Percentiles rank a stretch among this genome's conserved stretches.
Conservation (phyloP, 1,140 invertebrate genomes). For the Drosophila rhopaloa region DNA sequence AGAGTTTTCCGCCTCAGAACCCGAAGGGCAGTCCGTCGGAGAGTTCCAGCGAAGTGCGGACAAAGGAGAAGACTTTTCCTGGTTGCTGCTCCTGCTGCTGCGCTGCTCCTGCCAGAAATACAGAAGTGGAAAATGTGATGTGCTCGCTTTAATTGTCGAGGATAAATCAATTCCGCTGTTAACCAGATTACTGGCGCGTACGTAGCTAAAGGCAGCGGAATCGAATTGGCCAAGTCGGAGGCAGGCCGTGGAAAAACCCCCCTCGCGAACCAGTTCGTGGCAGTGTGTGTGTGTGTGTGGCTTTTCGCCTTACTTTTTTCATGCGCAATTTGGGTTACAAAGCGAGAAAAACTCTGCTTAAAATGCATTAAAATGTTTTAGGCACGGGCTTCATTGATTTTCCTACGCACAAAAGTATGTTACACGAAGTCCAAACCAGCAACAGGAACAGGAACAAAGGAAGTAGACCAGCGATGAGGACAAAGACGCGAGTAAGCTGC, state of each 20-base stretch:
- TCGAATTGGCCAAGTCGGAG: slow-evolving; percentile 30
- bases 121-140: slow-evolving; percentile 40
- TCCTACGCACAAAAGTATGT: slow-evolving; percentile 74
- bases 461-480: slow-evolving; percentile 32
- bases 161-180: slow-evolving; percentile 37
- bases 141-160: slow-evolving; percentile 29
- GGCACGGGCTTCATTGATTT: slow-evolving; percentile 71
- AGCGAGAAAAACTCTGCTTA: slow-evolving; percentile 71
- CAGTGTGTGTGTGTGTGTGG: slow-evolving; percentile 44
- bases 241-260: slow-evolving; percentile 55
- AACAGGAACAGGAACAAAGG: slow-evolving; percentile 42
- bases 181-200: slow-evolving; percentile 27
- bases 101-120: slow-evolving; percentile 15
- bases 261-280: slow-evolving; percentile 18
- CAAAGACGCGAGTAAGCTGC: slow-evolving; percentile 49
- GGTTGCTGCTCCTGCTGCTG: slow-evolving; percentile 27
- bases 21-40: slow-evolving; percentile 66
- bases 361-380: slow-evolving; percentile 75
- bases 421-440: slow-evolving; percentile 35
- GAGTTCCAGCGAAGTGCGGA: slow-evolving; percentile 44
- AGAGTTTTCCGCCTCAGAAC: slow-evolving; percentile 68
- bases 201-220: slow-evolving; percentile 11
- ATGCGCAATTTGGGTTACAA: slow-evolving; percentile 81
- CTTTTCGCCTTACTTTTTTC: slow-evolving; percentile 74
- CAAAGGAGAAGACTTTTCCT: slow-evolving; percentile 39